Base-by-base conservation (phyloP, 2,888 invertebrate species). In the Heliconius erato region DNA sequence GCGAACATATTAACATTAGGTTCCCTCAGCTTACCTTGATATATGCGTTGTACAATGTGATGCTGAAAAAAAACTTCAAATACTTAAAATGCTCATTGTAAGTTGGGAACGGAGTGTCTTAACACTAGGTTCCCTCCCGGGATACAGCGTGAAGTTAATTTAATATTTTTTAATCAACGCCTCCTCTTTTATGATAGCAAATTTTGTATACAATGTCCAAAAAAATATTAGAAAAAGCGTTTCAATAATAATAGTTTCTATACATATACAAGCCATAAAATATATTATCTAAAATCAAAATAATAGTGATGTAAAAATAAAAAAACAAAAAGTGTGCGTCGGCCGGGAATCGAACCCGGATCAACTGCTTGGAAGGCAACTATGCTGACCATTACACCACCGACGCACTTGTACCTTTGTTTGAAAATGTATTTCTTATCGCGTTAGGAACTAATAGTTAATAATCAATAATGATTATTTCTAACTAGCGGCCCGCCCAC, bases 311-410 rank as follows among this genome's bases (percentile, higher is more conserved):
- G 12, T 11, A 35, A 67, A 40, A 9, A 69, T n/a, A 78, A 67
- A 54, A 44, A 19, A 79, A 32, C 80, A 90, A 94, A 94, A 93
- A 90, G 77, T 85, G 91, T 96, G 96, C 96, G 96, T 94, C 89
- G 96, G 96, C 96, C 96, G 96, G 95, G 96, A 96, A 96, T 96
- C 96, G 96, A 96, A 96, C 96, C 95, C 96, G 96, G 96, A 96
- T 96, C 96, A 96, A 96, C 96, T 96, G 96, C 96, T 96, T 96
- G 96, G 96, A 96, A 96, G 96, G 96, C 96, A 96, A 96, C 96
- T 96, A 96, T 96, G 96, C 96, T 96, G 95, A 96, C 96, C 96
- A 96, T 96, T 96, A 96, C 96, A 96, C 96, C 96, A 96, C 96
- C 96, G 92, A 94, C 96, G 96, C 96, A 32, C 3, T 1, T 44